These are phyloP conservation scores for Carettochelys insculpta DNA, from an alignment of 2,113 vertebrate species.

Conservation along the genomic window DNA sequence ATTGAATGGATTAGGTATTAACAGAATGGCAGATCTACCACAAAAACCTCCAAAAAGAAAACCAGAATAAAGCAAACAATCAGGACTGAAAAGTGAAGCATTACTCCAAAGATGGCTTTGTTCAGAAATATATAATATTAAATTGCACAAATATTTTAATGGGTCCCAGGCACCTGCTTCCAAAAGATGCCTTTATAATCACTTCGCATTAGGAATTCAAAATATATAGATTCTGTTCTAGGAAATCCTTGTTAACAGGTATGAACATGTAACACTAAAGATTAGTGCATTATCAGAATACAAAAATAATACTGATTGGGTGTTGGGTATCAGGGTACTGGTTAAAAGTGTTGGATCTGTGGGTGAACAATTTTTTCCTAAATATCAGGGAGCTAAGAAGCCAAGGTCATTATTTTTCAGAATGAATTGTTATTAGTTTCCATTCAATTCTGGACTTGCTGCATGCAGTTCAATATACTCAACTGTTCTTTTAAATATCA, in stretches of 20 bases:
- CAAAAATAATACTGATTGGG: constrained; percentile 57
- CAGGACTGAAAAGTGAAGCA: not conserved
- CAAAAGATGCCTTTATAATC: constrained; percentile 66
- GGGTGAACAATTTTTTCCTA: constrained; percentile 48
- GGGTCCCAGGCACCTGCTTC: constrained; percentile 58
- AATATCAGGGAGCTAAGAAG: constrained; percentile 31
- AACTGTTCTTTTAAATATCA: not conserved
- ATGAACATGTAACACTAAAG: constrained; percentile 39
- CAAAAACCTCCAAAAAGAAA: constrained; percentile 65
- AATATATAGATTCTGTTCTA: constrained; percentile 48
- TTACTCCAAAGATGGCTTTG: constrained; percentile 44
- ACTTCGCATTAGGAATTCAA: constrained; percentile 63
- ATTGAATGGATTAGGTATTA: constrained; percentile 79
- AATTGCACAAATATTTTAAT: constrained; percentile 51
- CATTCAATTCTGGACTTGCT: constrained; percentile 3
- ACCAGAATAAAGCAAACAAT: constrained; percentile 22
- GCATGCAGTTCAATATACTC: constrained; percentile 10
- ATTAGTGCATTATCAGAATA: constrained; percentile 55
- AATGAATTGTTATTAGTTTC: not conserved
- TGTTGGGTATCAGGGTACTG: too few species aligned
- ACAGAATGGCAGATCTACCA: constrained; percentile 70
- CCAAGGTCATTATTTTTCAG: not conserved
- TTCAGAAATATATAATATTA: constrained; percentile 62
- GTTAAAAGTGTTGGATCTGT: constrained; percentile 26
- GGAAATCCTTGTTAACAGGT: constrained; percentile 62